phyloP scores from a whole-genome alignment of 2,888 invertebrate species.

The Eupeodes latifasciatus region DNA sequence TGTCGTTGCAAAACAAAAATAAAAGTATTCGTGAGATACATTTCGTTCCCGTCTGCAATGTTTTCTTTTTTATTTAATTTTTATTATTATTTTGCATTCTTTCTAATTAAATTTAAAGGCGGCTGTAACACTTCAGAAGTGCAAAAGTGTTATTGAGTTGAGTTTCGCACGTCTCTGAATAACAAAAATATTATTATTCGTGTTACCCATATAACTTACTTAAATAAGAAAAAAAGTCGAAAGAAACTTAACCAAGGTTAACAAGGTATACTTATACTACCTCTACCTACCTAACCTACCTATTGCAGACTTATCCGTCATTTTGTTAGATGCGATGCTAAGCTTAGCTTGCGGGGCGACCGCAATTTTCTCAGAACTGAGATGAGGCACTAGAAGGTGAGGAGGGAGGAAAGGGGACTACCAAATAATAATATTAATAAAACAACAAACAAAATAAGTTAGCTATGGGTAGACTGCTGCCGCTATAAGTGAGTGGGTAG shows the following conservation, averaged over 20 bases:
- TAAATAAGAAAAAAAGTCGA: slow-evolving; percentile 1
- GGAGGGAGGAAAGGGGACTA: background rate
- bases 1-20: background rate
- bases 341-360: slow-evolving; percentile 39
- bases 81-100: background rate
- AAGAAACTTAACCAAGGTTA: slow-evolving; percentile 61
- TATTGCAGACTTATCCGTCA: slow-evolving; percentile 38
- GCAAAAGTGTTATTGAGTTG: slow-evolving; percentile 29
- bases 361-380: slow-evolving; percentile 30
- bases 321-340: background rate
- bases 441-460: background rate
- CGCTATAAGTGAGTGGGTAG: background rate
- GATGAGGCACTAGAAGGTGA: background rate
- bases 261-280: slow-evolving; percentile 31
- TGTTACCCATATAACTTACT: background rate
- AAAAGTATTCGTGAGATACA: slow-evolving; percentile 54
- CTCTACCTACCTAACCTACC: background rate
- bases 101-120: slow-evolving; percentile 45
- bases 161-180: slow-evolving; percentile 29
- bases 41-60: slow-evolving; percentile 28
- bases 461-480: background rate
- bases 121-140: slow-evolving; percentile 54
- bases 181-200: background rate
- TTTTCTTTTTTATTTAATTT: background rate
- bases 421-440: slow-evolving; percentile 31